Conservation (phyloP, 2,888 invertebrate genomes). For the Tholera decimalis region DNA sequence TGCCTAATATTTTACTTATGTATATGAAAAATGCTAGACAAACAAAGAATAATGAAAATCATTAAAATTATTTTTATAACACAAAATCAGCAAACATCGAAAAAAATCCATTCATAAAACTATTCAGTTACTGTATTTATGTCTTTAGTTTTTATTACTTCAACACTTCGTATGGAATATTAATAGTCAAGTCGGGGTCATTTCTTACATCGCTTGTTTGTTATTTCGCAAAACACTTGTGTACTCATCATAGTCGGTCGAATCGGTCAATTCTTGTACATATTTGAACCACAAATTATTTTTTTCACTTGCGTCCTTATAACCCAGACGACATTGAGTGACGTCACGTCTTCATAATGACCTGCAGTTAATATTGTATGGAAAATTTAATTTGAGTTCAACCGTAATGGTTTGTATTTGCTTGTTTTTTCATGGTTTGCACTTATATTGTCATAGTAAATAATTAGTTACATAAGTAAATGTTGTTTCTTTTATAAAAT, state of each 20-base stretch:
- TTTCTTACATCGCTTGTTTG: conserved; percentile 68
- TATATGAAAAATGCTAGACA: neutral
- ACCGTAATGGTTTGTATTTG: neutral
- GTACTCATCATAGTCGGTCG: conserved; percentile 74
- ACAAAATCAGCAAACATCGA: conserved; percentile 17
- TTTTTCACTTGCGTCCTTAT: conserved; percentile 80
- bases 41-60: neutral
- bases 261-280: conserved; percentile 79
- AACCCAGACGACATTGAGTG: conserved; percentile 80
- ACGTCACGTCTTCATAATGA: conserved; percentile 67
- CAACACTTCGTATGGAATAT: conserved; percentile 49
- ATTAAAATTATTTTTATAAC: neutral
- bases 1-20: too few species aligned
- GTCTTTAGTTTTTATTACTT: conserved; percentile 44
- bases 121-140: conserved; percentile 5
- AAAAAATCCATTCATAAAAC: conserved; percentile 38
- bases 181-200: conserved; percentile 70
- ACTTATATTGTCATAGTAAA: too few species aligned
- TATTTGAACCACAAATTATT: conserved; percentile 72
- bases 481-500: too few species aligned
- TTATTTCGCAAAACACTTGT: conserved; percentile 78
- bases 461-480: too few species aligned
- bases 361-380: conserved; percentile 42
- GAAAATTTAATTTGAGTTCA: conserved; percentile 2
- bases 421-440: neutral